Evolutionary conservation across 2,113 vertebrate genomes (phyloP), one percentile per base, ranked within the genome.

Genomic region (Cebus imitator): DNA sequence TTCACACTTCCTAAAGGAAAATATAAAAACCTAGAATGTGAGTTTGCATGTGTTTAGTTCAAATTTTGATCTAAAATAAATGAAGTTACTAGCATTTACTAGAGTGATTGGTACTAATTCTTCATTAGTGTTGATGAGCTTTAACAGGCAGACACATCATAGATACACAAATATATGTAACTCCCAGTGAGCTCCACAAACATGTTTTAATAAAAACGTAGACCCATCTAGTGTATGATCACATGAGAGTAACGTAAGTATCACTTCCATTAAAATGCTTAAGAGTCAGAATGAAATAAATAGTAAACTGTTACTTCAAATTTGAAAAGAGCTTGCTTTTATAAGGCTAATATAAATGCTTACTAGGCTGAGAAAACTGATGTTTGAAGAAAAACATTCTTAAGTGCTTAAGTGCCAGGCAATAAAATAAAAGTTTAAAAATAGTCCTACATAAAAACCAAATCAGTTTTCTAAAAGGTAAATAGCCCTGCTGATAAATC

Each of bases 201-300:
- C 72, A 82, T n/a, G 93, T 35, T 58, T 89, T 81, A 72, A 37
- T 87, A 87, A 87, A 97, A 98, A 97, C 93, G 92, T 21, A 90
- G 85, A 97, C 94, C 50, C 52, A 97, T 76, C 55, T 96, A 95
- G 66, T 73, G 95, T 57, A 79, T 93, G 70, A 92, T 97, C 68
- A 75, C 83, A 88, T 82, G 72, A 97, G 79, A 75, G 94, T 97
- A 95, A 76, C 37, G 48, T 90, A 97, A 97, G 96, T 96, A 96
- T 94, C 90, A 40, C 35, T 97, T 48, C 83, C 91, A 98, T 96
- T 98, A 98, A 98, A 97, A 84, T 96, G 85, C 86, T 96, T 95
- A 88, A 97, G 85, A 96, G 97, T 78, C 40, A 96, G 76, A 90
- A 95, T 37, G 72, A 95, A 97, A 68, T 94, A 97, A 97, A 97